Evolutionary conservation across 2,888 invertebrate species (phyloP).

Genomic region (Deilephila porcellus): DNA sequence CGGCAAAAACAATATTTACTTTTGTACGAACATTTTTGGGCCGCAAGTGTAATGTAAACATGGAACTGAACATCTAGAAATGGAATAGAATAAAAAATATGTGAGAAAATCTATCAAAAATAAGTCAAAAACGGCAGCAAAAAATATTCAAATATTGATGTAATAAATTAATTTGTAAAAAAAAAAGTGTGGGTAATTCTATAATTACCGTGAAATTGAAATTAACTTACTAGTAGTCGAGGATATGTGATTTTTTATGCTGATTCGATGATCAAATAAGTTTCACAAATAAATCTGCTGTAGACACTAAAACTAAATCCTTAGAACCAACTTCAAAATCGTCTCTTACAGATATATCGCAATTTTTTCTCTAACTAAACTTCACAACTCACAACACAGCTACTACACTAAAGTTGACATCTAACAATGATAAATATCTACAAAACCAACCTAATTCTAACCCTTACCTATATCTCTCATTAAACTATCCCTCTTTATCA

Average conservation of each 20-base stretch:
- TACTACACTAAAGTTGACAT: too few relatives aligned
- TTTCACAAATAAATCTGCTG: too few relatives aligned
- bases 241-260: neutral
- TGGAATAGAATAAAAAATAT: slow-evolving; percentile 42
- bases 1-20: slow-evolving; percentile 22
- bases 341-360: too few relatives aligned
- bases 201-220: slow-evolving; percentile 7
- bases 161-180: neutral
- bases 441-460: too few relatives aligned
- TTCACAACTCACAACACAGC: too few relatives aligned
- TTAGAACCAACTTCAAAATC: too few relatives aligned
- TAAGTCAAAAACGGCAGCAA: slow-evolving; percentile 35
- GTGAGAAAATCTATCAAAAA: slow-evolving; percentile 39
- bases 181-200: neutral
- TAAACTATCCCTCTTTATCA: too few relatives aligned
- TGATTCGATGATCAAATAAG: neutral
- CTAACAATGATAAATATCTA: too few relatives aligned
- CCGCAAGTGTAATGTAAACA: slow-evolving; percentile 43
- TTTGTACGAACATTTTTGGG: slow-evolving; percentile 33
- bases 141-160: slow-evolving; percentile 19
- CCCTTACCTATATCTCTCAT: too few relatives aligned
- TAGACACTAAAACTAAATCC: too few relatives aligned
- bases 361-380: too few relatives aligned
- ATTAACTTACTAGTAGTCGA: neutral
- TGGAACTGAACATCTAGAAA: slow-evolving; percentile 36